These are phyloP conservation scores for Clarias gariepinus DNA, from an alignment of 2,113 vertebrate species.

Conservation along the genomic window DNA sequence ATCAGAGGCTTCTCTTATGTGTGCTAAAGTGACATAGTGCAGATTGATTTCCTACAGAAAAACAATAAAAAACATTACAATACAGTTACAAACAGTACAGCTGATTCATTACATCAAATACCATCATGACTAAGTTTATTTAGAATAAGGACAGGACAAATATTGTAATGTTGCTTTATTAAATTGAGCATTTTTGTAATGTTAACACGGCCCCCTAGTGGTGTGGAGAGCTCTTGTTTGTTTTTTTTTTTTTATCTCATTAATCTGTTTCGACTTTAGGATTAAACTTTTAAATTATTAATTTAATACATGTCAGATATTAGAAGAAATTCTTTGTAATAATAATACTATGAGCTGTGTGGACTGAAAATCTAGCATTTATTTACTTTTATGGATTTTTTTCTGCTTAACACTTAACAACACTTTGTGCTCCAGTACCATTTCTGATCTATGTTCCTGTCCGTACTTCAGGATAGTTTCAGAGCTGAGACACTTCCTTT, in stretches of 20 bases:
- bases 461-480: no score
- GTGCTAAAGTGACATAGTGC: not conserved
- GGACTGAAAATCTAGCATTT: not conserved
- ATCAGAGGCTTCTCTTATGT: not conserved
- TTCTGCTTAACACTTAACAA: not conserved
- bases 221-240: not conserved
- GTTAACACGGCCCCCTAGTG: not conserved
- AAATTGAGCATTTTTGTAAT: not conserved
- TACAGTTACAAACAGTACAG: no score
- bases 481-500: not conserved
- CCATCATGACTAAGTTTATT: not conserved
- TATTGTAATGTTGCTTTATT: not conserved
- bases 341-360: not conserved
- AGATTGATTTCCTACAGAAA: conserved; percentile 1
- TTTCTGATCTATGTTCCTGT: no score
- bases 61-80: not conserved
- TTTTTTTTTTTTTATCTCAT: not conserved
- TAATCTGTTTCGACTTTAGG: no score
- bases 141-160: not conserved
- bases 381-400: not conserved
- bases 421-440: not conserved
- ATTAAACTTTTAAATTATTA: no score
- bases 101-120: not conserved
- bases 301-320: not conserved
- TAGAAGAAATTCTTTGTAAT: not conserved